Conservation (phyloP, 2,113 vertebrate species). For the Sphyrna mokarran region DNA sequence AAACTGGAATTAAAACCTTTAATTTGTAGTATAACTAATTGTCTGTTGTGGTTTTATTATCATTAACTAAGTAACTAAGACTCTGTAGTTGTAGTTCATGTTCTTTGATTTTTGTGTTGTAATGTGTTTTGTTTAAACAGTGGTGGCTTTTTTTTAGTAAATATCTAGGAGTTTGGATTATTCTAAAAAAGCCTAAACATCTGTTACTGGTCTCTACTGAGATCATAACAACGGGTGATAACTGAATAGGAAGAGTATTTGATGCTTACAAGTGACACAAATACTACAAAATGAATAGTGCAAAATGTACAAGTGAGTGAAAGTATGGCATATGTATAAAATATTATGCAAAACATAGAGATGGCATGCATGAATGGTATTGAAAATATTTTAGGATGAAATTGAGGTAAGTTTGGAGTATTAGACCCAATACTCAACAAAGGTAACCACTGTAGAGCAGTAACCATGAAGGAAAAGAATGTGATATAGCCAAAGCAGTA, state of each 20-base stretch:
- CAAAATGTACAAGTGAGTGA: neutral
- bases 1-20: too few relatives aligned
- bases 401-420: neutral
- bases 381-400: neutral
- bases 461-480: neutral
- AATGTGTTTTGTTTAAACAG: too few relatives aligned
- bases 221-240: neutral
- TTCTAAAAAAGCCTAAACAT: neutral
- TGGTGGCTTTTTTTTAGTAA: too few relatives aligned
- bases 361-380: neutral
- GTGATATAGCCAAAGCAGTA: neutral
- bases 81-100: too few relatives aligned
- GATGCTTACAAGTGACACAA: neutral
- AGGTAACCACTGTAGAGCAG: neutral
- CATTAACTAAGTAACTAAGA: too few relatives aligned
- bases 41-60: too few relatives aligned
- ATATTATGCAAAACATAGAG: neutral
- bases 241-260: neutral
- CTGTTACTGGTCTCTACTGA: neutral
- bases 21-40: too few relatives aligned
- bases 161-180: neutral
- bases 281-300: neutral
- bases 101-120: too few relatives aligned
- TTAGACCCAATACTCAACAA: neutral
- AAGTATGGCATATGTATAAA: neutral